These are phyloP conservation scores for Aurelia sp. DNA, from an alignment of 30 jellyfish, hydroid and myxozoan genomes.

Conservation along the genomic window DNA sequence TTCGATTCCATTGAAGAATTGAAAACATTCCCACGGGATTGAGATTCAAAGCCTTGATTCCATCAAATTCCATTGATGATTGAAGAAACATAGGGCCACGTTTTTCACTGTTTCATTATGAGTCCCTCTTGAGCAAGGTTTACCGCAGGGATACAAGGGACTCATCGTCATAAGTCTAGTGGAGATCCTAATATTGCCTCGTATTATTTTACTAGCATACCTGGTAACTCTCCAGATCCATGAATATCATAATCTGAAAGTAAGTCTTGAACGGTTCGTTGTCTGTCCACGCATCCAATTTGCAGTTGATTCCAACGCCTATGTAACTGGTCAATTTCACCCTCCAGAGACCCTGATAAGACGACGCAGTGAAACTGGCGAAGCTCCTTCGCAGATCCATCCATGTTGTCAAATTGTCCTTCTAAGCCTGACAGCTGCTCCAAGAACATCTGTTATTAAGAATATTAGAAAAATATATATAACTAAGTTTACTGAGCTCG, in stretches of 20 bases:
- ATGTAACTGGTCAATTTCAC: slow-evolving; percentile 84
- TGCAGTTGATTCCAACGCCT: slow-evolving; percentile 92
- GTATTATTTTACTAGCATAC: slow-evolving; percentile 8
- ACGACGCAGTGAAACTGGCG: slow-evolving; percentile 92
- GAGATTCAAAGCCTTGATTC: too few relatives aligned
- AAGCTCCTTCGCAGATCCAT: slow-evolving; percentile 94
- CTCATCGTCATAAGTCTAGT: too few relatives aligned
- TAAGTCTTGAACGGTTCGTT: slow-evolving; percentile 66
- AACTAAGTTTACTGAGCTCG: too few relatives aligned
- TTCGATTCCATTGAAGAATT: too few relatives aligned
- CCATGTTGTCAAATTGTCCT: slow-evolving; percentile 88
- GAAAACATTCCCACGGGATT: too few relatives aligned
- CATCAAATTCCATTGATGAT: too few relatives aligned
- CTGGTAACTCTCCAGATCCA: slow-evolving; percentile 75
- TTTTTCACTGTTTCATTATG: too few relatives aligned
- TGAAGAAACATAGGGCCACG: too few relatives aligned
- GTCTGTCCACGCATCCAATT: slow-evolving; percentile 73
- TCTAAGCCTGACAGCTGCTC: slow-evolving; percentile 82
- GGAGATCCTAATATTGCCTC: too few relatives aligned
- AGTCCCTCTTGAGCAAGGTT: too few relatives aligned
- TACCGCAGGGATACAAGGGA: too few relatives aligned
- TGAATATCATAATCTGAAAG: slow-evolving; percentile 72
- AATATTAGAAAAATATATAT: background rate
- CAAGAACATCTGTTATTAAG: slow-evolving; percentile 41
- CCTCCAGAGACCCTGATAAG: slow-evolving; percentile 74